Base-by-base conservation (phyloP, 2,888 invertebrate genomes). In the Pseudoips prasinana region DNA sequence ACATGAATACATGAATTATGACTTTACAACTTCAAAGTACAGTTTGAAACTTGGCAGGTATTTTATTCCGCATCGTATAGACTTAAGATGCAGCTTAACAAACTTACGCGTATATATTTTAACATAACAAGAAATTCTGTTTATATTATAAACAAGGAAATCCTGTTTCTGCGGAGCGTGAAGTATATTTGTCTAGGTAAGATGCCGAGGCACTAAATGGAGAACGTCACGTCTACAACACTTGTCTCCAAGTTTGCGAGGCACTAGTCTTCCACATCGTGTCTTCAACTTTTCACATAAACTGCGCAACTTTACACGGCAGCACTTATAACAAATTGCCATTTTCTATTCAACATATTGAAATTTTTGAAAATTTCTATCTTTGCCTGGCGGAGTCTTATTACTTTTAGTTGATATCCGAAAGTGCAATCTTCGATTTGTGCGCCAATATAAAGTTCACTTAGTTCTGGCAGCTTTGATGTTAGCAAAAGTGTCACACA, bases 221-320 rank as follows among this genome's bases (percentile, higher is more conserved):
- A 60, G 67, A 68, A 70, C 62, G 77, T 84, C 85, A 84, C 85
- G 85, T 85, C 68, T 54, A 58, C 63, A 55, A 67, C 83, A 82
- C 81, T 83, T 77, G 80, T 81, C 76, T 62, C 64, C 67, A 67
- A 82, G 73, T 80, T 80, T 61, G 58, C 64, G 65, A 65, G 62
- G 68, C 61, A 54, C 62, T 61, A 55, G 62, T 67, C 58, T 62
- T 68, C 66, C 67, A 61, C 73, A 60, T 67, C 69, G 64, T 71
- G 73, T 76, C 77, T 64, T 49, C 73, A 86, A 85, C 75, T 86
- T 85, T 83, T 73, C 83, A 75, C 84, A 83, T 85, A 83, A 86
- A 82, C 76, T 78, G 70, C 59, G 60, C 69, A 78, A 85, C 75
- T 83, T 82, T 69, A 70, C 72, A 71, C 68, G 70, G 59, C 64